Evolutionary conservation across 1,140 invertebrate species (phyloP), one percentile per base, ranked within the genome.

Genomic region (Tenebrio molitor): DNA sequence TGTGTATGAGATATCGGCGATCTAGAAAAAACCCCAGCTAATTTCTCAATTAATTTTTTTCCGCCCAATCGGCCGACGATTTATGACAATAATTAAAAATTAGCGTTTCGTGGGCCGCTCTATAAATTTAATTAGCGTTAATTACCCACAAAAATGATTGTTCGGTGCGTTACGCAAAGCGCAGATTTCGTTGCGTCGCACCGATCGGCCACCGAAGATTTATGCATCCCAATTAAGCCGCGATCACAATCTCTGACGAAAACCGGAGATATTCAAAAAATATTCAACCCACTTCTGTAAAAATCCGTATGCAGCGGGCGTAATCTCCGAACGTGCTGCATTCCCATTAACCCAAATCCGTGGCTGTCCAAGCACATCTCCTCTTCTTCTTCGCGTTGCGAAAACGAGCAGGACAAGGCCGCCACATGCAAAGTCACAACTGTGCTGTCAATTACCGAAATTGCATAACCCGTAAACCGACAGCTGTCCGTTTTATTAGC

Each of bases 271-370:
- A 58, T 58, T 58, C 29, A n/a, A 29, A 58, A 58, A 29, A 58
- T 58, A 12, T 58, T 58, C 29, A 25, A 58, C 50, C 50, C 14
- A 58, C 50, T 58, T 58, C 17, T 58, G 23, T n/a, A 29, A 2
- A 39, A 53, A 53, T 23, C 25, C 46, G 17, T 53, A 21, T 53
- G 25, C 23, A 58, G 3, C 25, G 8, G 5, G 36, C 36, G 12
- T n/a, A 39, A 39, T 12, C 12, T 39, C n/a, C 2, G n/a, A 39
- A 12, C 36, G 36, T 39, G 36, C 36, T 53, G 25, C 23, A 58
- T 58, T 58, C 50, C 50, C 14, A 58, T 58, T 58, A 58, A 58
- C 50, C 50, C 23, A 25, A 58, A 58, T 58, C 25, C 50, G 29
- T 58, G 19, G 2, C 19, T 29, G 50, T 15, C 23, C 21, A 58